Percentiles rank a stretch among this genome's conserved stretches.
Conservation (phyloP, 2,888 invertebrate genomes). For the Mantis religiosa region DNA sequence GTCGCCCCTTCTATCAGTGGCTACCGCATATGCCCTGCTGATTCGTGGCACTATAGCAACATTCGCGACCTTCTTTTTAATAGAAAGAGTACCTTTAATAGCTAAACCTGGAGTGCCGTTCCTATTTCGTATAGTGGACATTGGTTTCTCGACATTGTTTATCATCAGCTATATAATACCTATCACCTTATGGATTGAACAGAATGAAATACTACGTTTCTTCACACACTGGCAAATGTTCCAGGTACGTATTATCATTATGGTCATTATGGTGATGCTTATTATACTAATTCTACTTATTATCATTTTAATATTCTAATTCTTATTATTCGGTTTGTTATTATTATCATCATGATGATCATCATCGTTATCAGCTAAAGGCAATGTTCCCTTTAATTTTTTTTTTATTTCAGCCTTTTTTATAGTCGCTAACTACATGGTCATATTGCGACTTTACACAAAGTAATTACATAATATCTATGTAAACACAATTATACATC, state of each 20-base stretch:
- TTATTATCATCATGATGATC: no score
- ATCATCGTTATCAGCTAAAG: no score
- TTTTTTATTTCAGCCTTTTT: no score
- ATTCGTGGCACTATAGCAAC: neutral
- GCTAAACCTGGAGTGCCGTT: neutral
- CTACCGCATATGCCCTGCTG: neutral
- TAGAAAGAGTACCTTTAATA: neutral
- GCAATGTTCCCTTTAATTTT: no score
- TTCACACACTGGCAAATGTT: neutral
- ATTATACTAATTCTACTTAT: no score
- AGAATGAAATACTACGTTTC: neutral
- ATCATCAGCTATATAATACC: neutral
- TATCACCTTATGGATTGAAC: neutral
- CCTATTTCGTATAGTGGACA: neutral
- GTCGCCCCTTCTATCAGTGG: neutral
- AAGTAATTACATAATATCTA: no score
- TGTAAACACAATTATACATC: no score
- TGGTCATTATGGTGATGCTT: no score
- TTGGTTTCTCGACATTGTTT: neutral
- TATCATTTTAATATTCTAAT: no score
- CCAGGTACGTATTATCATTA: neutral
- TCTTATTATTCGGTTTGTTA: no score
- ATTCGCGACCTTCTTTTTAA: neutral
- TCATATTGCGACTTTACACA: no score
- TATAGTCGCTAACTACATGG: no score